Base-by-base conservation (phyloP, 1,140 invertebrate species). In the Caenorhabditis brenneri region DNA sequence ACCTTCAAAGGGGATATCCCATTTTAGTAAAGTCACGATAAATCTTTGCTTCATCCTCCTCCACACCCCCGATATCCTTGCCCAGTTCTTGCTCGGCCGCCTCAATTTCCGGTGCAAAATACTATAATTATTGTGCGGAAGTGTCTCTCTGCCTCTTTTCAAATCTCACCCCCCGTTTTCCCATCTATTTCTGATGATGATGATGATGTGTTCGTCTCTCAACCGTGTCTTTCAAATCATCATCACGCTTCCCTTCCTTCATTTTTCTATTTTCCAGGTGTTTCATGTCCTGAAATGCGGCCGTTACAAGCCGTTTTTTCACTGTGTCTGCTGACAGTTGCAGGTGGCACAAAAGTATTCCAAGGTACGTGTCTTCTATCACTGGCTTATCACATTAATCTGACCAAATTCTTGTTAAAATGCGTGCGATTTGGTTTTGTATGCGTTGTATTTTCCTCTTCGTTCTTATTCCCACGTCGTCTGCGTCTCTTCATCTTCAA, bases 41-140 rank as follows among this genome's bases (percentile, higher is more conserved):
- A 42, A 39, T 46, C 65, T 42, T 24, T 12, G 24, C 24, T 22
- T 19, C 22, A 33, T 24, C n/a, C 36, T 74, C 29, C 33, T 42
- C 22, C 29, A 22, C n/a, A n/a, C n/a, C n/a, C n/a, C n/a, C n/a
- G n/a, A n/a, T n/a, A n/a, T n/a, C n/a, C n/a, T n/a, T n/a, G n/a
- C n/a, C n/a, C n/a, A n/a, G n/a, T 65, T n/a, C 29, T 65, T 19
- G 65, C 53, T 16, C 49, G 19, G 16, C 7, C 65, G 12, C 36
- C 10, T 24, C 65, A 74, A 74, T 74, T 74, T 74, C 65, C 65
- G 33, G 65, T 74, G 65, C 65, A 74, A 74, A 74, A 74, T 42
- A 42, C 65, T 74, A 74, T 74, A 74, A 74, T 74, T 74, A 74
- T 74, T n/a, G 65, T 74, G 36, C 65, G 65, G 65, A 74, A 65